Evolutionary conservation across 2,113 vertebrate genomes (phyloP), one percentile per base, ranked within the genome.

Genomic region (Callospermophilus lateralis): DNA sequence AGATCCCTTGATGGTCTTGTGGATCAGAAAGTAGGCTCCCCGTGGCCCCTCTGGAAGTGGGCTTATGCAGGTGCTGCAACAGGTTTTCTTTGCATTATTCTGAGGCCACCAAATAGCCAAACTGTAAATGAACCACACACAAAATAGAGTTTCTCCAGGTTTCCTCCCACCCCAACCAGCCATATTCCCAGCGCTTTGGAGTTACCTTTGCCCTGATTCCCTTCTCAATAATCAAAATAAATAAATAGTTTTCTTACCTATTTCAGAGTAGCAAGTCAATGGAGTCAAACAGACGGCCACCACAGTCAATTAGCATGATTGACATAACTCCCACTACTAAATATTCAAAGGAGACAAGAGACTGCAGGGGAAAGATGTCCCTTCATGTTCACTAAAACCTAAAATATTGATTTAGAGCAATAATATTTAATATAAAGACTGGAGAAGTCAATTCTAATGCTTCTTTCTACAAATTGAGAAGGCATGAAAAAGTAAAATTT

Each of bases 401-500:
- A 45, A 95, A 89, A 61, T 5, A 1, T 39, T 28, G 3, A 78
- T 89, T 96, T 92, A 78, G 61, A 83, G 37, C 6, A 67, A 61
- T 6, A 32, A 4, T 63, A 73, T 53, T 94, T 83, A 76, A 81
- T 65, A 58, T 2, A 45, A 76, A 95, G 37, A 73, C 34, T 32
- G 68, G 39, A 92, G 45, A 90, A 87, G 45, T 51, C 24, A 84
- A 61, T 78, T 28, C 17, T 48, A 70, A 84, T 80, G 22, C 11
- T 92, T 95, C 42, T 53, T 84, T 34, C 22, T 73, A 80, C 55
- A 84, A 81, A 67, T 12, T 63, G 12, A 11, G 16, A 37, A 53
- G 53, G 39, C n/a, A 90, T 45, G 12, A 78, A 94, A 74, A 87
- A 37, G 48, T 70, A 39, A n/a, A 37, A 68, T 28, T 73, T 76